These are phyloP conservation scores for Ostrea denselamellosa DNA, from an alignment of 1,140 invertebrate genomes.

Conservation along the genomic window DNA sequence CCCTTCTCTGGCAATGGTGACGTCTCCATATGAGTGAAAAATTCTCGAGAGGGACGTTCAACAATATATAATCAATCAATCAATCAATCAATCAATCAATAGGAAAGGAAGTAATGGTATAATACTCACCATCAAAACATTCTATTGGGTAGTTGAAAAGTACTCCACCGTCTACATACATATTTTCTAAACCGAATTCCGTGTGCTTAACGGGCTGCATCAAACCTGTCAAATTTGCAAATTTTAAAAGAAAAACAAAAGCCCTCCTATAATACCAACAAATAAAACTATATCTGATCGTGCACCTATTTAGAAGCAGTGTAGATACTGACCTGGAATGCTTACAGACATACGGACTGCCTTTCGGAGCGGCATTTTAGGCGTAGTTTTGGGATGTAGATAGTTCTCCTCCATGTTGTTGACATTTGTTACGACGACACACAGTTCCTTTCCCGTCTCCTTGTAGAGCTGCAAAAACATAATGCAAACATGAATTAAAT, in stretches of 20 bases:
- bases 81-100: too few species aligned
- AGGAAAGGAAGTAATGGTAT: too few species aligned
- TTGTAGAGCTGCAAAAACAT: slow-evolving; percentile 62
- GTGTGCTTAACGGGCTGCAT: neutral
- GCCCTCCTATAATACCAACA: neutral
- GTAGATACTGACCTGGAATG: slow-evolving; percentile 63
- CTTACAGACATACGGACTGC: slow-evolving; percentile 73
- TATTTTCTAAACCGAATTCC: neutral
- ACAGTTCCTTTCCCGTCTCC: slow-evolving; percentile 62
- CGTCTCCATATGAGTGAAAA: too few species aligned
- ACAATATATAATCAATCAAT: too few species aligned
- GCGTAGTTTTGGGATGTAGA: slow-evolving; percentile 72
- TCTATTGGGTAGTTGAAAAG: slow-evolving; percentile 64
- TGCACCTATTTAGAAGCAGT: neutral
- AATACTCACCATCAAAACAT: slow-evolving; percentile 62
- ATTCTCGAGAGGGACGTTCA: too few species aligned
- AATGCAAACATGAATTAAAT: neutral
- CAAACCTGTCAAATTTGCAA: neutral
- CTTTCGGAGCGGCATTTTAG: slow-evolving; percentile 67
- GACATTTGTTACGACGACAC: slow-evolving; percentile 71
- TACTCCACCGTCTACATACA: slow-evolving; percentile 61
- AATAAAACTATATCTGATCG: neutral
- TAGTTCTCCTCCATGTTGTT: slow-evolving; percentile 68
- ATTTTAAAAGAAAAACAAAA: neutral
- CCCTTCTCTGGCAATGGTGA: too few species aligned